Evolutionary conservation across 2,797 vertebrate genomes (phyloP).

Genomic region (Cirrhinus mrigala): DNA sequence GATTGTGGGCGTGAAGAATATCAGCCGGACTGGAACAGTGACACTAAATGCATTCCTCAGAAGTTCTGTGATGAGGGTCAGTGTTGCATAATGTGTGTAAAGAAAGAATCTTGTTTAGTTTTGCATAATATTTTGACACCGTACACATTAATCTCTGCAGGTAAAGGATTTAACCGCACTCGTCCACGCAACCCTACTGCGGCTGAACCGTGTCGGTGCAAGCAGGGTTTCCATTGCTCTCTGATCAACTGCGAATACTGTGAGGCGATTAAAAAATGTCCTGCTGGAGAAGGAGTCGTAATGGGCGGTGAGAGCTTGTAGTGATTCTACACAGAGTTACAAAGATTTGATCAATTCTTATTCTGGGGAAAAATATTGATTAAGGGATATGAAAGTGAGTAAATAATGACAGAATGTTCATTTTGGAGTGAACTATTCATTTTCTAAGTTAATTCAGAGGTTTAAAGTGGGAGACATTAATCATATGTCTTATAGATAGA

Average conservation of each 20-base stretch:
- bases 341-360: background rate
- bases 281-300: conserved; percentile 79
- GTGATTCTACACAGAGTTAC: conserved; percentile 25
- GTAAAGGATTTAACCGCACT: conserved; percentile 82
- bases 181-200: conserved; percentile 77
- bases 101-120: background rate
- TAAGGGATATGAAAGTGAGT: background rate
- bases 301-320: conserved; percentile 66
- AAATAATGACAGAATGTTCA: background rate
- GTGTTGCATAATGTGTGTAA: conserved; percentile 52
- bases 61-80: conserved; percentile 90
- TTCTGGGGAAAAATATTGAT: background rate
- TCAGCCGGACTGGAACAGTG: conserved; percentile 85
- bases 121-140: background rate
- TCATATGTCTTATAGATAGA: conserved; percentile 14
- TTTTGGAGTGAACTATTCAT: background rate
- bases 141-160: conserved; percentile 69
- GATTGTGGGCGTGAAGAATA: conserved; percentile 85
- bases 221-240: conserved; percentile 81
- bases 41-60: conserved; percentile 82
- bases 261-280: conserved; percentile 81
- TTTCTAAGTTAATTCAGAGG: background rate
- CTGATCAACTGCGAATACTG: conserved; percentile 90
- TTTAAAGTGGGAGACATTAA: conserved; percentile 18
- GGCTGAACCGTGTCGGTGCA: conserved; percentile 85